phyloP scores from a whole-genome alignment of 2,113 vertebrate species.

The Morone chrysops region DNA sequence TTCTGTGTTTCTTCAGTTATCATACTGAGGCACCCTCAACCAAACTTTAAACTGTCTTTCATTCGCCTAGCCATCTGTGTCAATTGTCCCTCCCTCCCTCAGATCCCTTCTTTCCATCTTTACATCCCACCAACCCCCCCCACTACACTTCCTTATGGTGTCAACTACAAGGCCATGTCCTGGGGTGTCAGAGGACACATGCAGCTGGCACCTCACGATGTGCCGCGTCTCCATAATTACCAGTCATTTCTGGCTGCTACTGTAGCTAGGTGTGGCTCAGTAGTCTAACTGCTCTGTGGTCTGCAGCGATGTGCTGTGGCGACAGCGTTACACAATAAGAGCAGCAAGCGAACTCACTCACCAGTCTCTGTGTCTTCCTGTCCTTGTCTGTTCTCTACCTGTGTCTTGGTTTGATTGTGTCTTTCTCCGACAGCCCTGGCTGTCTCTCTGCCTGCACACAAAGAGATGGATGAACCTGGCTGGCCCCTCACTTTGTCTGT shows the following conservation, averaged over 20 bases:
- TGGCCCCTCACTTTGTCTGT: conserved; percentile 36
- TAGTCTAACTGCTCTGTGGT: conserved; percentile 11
- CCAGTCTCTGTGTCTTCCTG: conserved; percentile 61
- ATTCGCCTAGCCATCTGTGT: neutral
- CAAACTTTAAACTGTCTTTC: neutral
- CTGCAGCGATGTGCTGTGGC: conserved; percentile 48
- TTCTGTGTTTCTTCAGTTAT: conserved; percentile 33
- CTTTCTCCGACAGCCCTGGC: conserved; percentile 48
- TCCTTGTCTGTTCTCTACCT: conserved; percentile 67
- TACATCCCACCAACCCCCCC: neutral
- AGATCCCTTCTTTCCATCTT: conserved; percentile 10
- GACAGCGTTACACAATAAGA: conserved; percentile 62
- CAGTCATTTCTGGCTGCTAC: conserved; percentile 33
- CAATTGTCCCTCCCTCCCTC: neutral
- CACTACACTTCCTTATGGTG: neutral
- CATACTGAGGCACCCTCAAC: neutral
- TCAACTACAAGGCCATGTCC: conserved; percentile 27
- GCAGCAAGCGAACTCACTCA: conserved; percentile 67
- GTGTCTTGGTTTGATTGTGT: conserved; percentile 56
- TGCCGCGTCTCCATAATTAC: conserved; percentile 51
- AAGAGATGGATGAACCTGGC: conserved; percentile 62
- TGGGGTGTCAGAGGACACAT: conserved; percentile 15
- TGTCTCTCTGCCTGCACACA: conserved; percentile 54
- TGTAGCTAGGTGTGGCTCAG: conserved; percentile 47
- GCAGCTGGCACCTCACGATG: conserved; percentile 47